Conservation (phyloP, 2,888 invertebrate species). For the Mongoloraphidia duomilia region DNA sequence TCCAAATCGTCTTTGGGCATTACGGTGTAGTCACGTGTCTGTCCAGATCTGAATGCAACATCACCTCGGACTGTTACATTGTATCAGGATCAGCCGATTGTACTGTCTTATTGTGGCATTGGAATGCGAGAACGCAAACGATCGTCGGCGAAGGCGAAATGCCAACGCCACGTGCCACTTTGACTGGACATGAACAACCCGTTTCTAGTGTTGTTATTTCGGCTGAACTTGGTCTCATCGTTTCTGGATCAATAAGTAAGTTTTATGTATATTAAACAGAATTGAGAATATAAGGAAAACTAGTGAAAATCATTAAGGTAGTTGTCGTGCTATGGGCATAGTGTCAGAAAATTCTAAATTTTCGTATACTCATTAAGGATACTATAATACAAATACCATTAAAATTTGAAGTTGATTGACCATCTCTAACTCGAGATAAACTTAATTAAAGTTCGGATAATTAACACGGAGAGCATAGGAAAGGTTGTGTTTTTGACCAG, state of each 20-base stretch:
- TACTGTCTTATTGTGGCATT: slow-evolving; percentile 96
- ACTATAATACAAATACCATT: too few relatives aligned
- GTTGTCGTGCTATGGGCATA: too few relatives aligned
- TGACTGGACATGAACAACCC: slow-evolving; percentile 95
- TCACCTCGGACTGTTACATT: slow-evolving; percentile 97
- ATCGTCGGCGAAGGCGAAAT: slow-evolving; percentile 94
- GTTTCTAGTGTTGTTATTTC: slow-evolving; percentile 92
- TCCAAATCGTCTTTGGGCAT: slow-evolving; percentile 97
- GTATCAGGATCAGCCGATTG: slow-evolving; percentile 97
- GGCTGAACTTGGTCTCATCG: slow-evolving; percentile 93
- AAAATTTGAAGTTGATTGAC: too few relatives aligned
- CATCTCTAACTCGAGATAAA: too few relatives aligned
- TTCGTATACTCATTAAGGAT: too few relatives aligned
- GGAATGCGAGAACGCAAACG: slow-evolving; percentile 92
- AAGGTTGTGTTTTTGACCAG: too few relatives aligned
- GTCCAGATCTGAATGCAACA: slow-evolving; percentile 94
- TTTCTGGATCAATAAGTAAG: slow-evolving; percentile 74
- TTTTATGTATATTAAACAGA: slow-evolving; percentile 10
- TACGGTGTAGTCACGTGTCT: slow-evolving; percentile 98
- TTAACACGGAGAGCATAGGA: too few relatives aligned
- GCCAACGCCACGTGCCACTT: slow-evolving; percentile 89
- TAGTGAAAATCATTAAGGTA: too few relatives aligned
- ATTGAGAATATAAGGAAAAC: too few relatives aligned
- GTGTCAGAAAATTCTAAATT: too few relatives aligned
- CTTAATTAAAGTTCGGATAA: too few relatives aligned